Evolutionary conservation across 2,888 invertebrate genomes (phyloP), one percentile per base, ranked within the genome.

Genomic region (Perdita meconis): DNA sequence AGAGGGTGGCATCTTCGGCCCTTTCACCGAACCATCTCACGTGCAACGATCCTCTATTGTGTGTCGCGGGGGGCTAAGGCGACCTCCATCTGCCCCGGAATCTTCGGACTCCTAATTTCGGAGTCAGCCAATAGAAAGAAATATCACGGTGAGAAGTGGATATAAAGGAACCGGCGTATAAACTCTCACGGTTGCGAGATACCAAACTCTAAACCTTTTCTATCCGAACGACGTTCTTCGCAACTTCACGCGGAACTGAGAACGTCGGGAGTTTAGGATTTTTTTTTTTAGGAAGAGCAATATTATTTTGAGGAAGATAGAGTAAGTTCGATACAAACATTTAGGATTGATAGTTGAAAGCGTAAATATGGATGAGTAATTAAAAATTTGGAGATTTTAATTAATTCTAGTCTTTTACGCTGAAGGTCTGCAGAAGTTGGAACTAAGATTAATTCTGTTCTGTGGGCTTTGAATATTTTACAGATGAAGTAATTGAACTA

Each of bases 1-100:
- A 81, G 80, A 63, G 78, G 79, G 79, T 78, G 72, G 78, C 68
- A 68, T 55, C 68, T 56, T 71, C 69, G 74, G 44, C n/a, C 42
- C 70, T 57, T 59, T 72, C 67, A 60, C 2, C 51, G 40, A 78
- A 78, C 47, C 79, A 69, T 65, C 72, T 79, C 79, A 78, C 79
- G 79, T 79, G 67, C 78, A 44, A 56, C 71, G 66, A 77, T 65
- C 63, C 68, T 50, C 68, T 40, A 68, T 78, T 68, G 78, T 78
- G 72, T 40, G 72, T 68, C 71, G 38, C 56, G 22, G 1, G 42
- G 42, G 51, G 44, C 50, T 40, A 5, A 22, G 16, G 44, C 57
- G 30, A 38, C 47, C 63, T 79, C 56, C 57, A 38, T 67, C 30
- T 4, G 30, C 19, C 59, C 26, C 60, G 60, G 51, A 65, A 79